A percentile compares a stretch with the other conserved stretches of the same genome.
Evolutionary conservation across 2,797 vertebrate genomes (phyloP).

Genomic region (Sebastes variabilis): DNA sequence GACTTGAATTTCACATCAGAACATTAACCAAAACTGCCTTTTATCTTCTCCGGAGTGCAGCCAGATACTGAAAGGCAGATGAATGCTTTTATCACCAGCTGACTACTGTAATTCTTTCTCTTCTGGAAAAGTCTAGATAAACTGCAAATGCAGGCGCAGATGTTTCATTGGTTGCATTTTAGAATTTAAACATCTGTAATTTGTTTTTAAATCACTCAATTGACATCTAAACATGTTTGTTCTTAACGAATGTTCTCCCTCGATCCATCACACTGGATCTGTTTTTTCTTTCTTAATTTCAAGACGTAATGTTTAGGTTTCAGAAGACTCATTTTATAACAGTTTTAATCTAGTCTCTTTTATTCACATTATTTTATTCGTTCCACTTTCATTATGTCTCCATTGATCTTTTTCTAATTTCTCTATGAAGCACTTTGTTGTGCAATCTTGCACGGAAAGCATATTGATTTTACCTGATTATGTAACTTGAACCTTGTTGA

Average conservation of each 20-base stretch:
- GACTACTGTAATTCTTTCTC: conserved; percentile 17
- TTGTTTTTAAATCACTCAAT: conserved; percentile 7
- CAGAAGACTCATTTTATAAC: not conserved
- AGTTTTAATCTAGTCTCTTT: not conserved
- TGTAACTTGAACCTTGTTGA: not conserved
- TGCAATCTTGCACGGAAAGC: not conserved
- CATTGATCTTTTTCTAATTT: not conserved
- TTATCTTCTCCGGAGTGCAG: conserved; percentile 48
- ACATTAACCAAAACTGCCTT: conserved; percentile 63
- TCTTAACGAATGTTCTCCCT: not conserved
- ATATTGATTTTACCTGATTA: not conserved
- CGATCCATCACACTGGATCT: not conserved
- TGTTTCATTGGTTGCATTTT: conserved; percentile 13
- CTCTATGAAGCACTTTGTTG: not conserved
- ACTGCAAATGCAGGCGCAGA: conserved; percentile 22
- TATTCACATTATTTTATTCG: not conserved
- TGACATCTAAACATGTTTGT: not conserved
- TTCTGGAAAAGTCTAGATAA: conserved; percentile 17
- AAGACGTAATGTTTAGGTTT: not conserved
- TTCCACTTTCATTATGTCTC: not conserved
- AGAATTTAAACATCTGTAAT: conserved; percentile 16
- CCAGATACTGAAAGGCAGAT: conserved; percentile 49
- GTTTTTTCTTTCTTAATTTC: not conserved
- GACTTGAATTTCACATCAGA: conserved; percentile 59
- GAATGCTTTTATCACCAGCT: conserved; percentile 53